These are phyloP conservation scores for Chelonoidis abingdonii DNA, from an alignment of 2,113 vertebrate species.

Conservation along the genomic window DNA sequence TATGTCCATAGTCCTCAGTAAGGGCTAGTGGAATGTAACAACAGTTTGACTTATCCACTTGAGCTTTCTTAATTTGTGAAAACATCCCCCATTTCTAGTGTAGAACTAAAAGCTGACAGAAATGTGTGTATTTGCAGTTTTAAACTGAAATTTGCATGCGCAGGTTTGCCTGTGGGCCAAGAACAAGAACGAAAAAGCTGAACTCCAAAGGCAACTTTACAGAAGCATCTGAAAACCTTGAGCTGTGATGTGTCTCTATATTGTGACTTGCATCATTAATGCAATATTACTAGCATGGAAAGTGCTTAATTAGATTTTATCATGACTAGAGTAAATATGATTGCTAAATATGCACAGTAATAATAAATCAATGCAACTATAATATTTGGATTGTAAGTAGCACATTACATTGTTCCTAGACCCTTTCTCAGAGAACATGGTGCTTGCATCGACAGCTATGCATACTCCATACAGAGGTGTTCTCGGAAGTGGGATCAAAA, in stretches of 20 bases:
- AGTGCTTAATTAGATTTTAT: too few species aligned
- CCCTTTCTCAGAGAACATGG: too few species aligned
- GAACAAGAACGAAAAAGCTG: not conserved
- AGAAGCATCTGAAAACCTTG: not conserved
- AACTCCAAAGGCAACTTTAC: not conserved
- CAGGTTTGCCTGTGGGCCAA: conserved; percentile 29
- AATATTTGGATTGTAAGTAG: not conserved
- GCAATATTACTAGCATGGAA: too few species aligned
- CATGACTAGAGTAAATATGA: too few species aligned
- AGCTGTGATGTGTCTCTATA: not conserved
- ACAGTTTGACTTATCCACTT: conserved; percentile 47
- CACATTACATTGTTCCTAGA: not conserved
- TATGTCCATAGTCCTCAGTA: conserved; percentile 4
- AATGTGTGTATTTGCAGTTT: not conserved
- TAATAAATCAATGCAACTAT: not conserved
- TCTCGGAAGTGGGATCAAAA: too few species aligned
- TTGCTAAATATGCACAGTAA: not conserved
- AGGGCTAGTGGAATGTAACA: conserved; percentile 20
- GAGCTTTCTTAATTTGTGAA: conserved; percentile 32
- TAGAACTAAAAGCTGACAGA: rapidly evolving
- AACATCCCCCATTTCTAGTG: not conserved
- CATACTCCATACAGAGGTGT: too few species aligned
- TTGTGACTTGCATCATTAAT: not conserved
- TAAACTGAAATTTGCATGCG: conserved; percentile 13
- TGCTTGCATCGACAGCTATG: too few species aligned